These are phyloP conservation scores for Ia io DNA, from an alignment of 2,113 vertebrate species.

Conservation along the genomic window DNA sequence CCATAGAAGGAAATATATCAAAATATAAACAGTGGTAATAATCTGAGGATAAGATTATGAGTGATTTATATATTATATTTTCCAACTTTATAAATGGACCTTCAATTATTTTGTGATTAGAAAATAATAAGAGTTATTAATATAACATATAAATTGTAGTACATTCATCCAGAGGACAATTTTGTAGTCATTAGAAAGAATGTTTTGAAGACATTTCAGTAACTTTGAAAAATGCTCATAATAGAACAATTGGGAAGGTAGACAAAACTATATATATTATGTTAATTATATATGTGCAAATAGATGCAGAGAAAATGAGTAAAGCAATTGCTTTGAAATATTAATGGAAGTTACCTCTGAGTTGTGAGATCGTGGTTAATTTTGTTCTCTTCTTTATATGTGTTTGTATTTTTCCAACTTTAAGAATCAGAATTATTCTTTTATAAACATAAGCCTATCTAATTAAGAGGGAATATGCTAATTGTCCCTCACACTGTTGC, in stretches of 20 bases:
- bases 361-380: neutral
- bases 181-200: conserved; percentile 48
- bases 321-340: neutral
- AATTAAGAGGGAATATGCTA: too few species aligned
- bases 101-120: conserved; percentile 62
- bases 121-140: conserved; percentile 51
- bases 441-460: neutral
- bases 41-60: conserved; percentile 50
- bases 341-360: neutral
- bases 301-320: neutral
- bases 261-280: conserved; percentile 9
- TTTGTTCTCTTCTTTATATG: neutral
- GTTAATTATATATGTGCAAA: neutral
- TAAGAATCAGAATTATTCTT: neutral
- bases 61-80: conserved; percentile 48
- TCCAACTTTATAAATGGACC: conserved; percentile 56
- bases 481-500: too few species aligned
- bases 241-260: conserved; percentile 8
- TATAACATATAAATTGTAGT: conserved; percentile 46
- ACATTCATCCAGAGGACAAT: conserved; percentile 41
- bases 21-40: conserved; percentile 48
- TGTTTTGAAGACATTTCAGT: conserved; percentile 42
- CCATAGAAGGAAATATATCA: conserved; percentile 54
- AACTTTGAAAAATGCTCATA: conserved; percentile 49
- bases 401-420: conserved; percentile 1